These are phyloP conservation scores for Andricus curvator DNA, from an alignment of 2,888 invertebrate species.

Conservation along the genomic window DNA sequence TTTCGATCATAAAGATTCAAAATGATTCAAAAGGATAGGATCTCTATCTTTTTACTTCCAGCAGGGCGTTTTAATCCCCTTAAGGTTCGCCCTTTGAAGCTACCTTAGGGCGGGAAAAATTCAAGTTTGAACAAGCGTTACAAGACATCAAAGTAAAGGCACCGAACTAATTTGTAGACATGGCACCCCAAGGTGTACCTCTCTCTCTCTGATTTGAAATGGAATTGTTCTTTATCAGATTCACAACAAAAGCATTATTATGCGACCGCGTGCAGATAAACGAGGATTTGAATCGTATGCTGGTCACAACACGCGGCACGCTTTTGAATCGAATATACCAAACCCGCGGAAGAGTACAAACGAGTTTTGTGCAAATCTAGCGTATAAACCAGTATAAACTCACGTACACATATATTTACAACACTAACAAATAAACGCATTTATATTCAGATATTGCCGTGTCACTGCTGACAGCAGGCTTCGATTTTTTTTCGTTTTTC, in stretches of 20 bases:
- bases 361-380: conserved; percentile 61
- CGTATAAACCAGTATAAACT: no score
- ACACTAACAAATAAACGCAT: background rate
- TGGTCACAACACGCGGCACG: conserved; percentile 44
- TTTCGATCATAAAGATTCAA: no score
- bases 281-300: conserved; percentile 51
- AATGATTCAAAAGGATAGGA: no score
- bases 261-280: conserved; percentile 40
- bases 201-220: no score
- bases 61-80: no score
- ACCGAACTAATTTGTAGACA: no score
- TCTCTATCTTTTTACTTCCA: no score
- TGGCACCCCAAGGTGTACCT: no score
- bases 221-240: background rate
- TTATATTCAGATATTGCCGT: background rate
- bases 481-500: background rate
- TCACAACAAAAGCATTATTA: conserved; percentile 41
- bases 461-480: background rate
- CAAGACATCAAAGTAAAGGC: no score
- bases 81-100: no score
- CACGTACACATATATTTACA: background rate
- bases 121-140: no score
- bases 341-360: conserved; percentile 55
- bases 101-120: no score
- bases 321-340: conserved; percentile 56